Conservation (phyloP, 2,888 invertebrate species). For the Galerucella calmariensis region DNA sequence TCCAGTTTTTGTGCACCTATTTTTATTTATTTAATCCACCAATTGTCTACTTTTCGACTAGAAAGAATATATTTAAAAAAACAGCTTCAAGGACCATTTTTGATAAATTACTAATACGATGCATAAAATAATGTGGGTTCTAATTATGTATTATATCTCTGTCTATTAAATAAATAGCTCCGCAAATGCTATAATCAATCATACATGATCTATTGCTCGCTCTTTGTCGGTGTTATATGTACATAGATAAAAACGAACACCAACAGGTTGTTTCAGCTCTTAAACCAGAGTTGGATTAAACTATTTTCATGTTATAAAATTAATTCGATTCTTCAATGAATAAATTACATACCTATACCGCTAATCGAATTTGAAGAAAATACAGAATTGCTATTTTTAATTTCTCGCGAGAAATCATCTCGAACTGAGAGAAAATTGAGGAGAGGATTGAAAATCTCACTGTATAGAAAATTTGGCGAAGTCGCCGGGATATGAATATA, state of each 20-base stretch:
- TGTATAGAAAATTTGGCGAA: no score
- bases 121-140: background rate
- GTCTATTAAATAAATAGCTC: background rate
- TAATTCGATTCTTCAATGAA: no score
- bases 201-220: background rate
- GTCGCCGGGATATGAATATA: no score
- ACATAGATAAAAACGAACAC: background rate
- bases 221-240: background rate
- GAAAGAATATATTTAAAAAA: background rate
- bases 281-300: no score
- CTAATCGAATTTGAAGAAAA: background rate
- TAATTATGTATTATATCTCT: background rate
- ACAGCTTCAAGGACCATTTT: background rate
- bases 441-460: no score
- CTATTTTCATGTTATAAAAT: no score
- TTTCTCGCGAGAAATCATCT: no score
- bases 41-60: no score
- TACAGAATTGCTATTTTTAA: background rate
- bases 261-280: background rate
- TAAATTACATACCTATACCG: background rate
- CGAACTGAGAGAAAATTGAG: no score
- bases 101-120: background rate
- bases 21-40: no score
- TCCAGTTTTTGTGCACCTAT: no score
- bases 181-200: background rate